Conservation (phyloP, 2,888 invertebrate genomes). For the Caenorhabditis afra region DNA sequence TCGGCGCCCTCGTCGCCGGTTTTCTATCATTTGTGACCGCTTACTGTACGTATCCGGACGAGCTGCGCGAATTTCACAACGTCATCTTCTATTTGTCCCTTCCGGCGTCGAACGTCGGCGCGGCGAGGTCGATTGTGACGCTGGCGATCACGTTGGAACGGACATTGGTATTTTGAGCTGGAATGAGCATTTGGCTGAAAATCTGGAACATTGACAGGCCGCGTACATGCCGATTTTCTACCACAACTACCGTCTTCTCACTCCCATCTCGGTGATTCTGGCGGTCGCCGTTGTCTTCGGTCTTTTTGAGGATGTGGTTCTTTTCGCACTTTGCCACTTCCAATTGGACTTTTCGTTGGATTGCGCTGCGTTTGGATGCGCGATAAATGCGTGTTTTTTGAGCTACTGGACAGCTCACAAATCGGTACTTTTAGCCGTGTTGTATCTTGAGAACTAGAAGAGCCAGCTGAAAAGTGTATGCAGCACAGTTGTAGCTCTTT, state of each 20-base stretch:
- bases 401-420: conserved; percentile 51
- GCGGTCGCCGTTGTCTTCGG: conserved; percentile 27
- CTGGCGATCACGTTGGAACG: conserved; percentile 28
- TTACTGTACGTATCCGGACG: conserved; percentile 3
- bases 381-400: conserved; percentile 40
- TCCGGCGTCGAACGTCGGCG: conserved; percentile 41
- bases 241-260: conserved; percentile 11
- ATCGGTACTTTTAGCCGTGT: conserved; percentile 15
- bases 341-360: conserved; percentile 13
- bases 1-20: conserved; percentile 13
- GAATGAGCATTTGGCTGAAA: background rate
- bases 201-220: conserved; percentile 30
- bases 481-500: no score
- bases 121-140: conserved; percentile 16
- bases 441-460: no score
- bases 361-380: conserved; percentile 45
- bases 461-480: no score
- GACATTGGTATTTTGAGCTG: conserved; percentile 8
- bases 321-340: conserved; percentile 38
- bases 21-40: conserved; percentile 11
- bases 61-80: conserved; percentile 9
- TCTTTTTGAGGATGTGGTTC: conserved; percentile 26
- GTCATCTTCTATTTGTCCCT: conserved; percentile 34
- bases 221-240: conserved; percentile 38
- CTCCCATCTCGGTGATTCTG: conserved; percentile 6